Conservation (phyloP, 2,888 invertebrate species). For the Mesorhabditis belari region DNA sequence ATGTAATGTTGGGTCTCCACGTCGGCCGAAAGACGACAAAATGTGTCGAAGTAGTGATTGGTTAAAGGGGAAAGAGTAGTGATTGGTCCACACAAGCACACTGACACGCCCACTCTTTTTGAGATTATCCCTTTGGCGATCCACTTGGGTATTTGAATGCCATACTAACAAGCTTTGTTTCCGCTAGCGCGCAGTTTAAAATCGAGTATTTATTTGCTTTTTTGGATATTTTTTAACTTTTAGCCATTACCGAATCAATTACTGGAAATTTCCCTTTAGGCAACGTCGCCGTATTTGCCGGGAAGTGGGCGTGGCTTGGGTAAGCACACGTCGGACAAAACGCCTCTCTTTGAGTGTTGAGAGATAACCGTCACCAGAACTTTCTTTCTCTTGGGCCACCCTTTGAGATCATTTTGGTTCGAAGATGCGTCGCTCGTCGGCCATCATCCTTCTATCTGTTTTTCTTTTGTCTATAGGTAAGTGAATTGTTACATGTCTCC, state of each 20-base stretch:
- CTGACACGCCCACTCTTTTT: no score
- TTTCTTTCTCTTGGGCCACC: background rate
- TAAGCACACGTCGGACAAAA: background rate
- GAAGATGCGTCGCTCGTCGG: slow-evolving; percentile 8
- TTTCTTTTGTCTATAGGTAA: slow-evolving; percentile 19
- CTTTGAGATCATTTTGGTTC: background rate
- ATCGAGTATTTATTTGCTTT: no score
- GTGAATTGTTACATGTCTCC: slow-evolving; percentile 4
- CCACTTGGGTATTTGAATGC: no score
- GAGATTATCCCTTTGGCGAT: no score
- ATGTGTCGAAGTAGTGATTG: no score
- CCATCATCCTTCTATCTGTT: slow-evolving; percentile 12
- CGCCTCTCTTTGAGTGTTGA: background rate
- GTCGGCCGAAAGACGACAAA: background rate
- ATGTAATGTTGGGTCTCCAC: background rate
- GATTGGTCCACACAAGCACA: no score
- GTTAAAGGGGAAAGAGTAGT: background rate
- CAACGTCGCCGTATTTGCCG: no score
- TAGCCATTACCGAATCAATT: no score
- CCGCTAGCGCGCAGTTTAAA: no score
- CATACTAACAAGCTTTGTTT: no score
- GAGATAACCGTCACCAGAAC: background rate
- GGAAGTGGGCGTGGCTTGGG: background rate
- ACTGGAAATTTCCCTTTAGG: no score
- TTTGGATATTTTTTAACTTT: no score